Base-by-base conservation (phyloP, 2,888 invertebrate genomes). In the Torymus tubicola region DNA sequence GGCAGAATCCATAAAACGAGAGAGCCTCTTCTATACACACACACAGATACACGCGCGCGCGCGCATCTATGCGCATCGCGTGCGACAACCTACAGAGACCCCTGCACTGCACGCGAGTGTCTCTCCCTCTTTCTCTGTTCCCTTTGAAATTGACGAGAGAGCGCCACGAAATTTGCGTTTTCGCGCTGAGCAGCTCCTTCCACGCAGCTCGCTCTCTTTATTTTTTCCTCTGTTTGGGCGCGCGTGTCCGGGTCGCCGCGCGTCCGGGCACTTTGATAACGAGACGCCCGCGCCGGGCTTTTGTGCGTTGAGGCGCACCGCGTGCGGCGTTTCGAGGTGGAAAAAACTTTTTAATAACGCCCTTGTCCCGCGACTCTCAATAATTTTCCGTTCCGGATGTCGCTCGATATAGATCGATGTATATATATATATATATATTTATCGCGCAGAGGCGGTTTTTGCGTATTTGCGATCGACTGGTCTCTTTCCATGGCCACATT, bases 311-410 rank as follows among this genome's bases (percentile, higher is more conserved):
- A 16, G 55, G 16, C 42, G 42, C 42, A 8, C 42, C 42, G 42
- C 13, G n/a, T n/a, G 16, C 13, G n/a, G 14, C 13, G 12, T 52
- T 68, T 65, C 55, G 42, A 24, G 16, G 24, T 55, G 2, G 53
- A 74, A 53, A 63, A 64, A 72, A 78, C 75, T 78, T 75, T 81
- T 78, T 78, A 78, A 81, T 63, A 81, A 71, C 67, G 63, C 52
- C 64, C 53, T 55, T 67, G 53, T 64, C 53, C 42, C 55, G 55
- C 58, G 50, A 10, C 60, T 68, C 69, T 60, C 78, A 60, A 79
- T 79, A 82, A 82, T 82, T 82, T 79, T 82, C 79, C 81, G 79
- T 76, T 79, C 55, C 79, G 76, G 81, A 79, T 64, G 73, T 52
- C 42, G 14, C 53, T 12, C 60, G 78, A 73, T 73, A 63, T 57